Conservation (phyloP, 2,888 invertebrate species). For the Xestia c-nigrum region DNA sequence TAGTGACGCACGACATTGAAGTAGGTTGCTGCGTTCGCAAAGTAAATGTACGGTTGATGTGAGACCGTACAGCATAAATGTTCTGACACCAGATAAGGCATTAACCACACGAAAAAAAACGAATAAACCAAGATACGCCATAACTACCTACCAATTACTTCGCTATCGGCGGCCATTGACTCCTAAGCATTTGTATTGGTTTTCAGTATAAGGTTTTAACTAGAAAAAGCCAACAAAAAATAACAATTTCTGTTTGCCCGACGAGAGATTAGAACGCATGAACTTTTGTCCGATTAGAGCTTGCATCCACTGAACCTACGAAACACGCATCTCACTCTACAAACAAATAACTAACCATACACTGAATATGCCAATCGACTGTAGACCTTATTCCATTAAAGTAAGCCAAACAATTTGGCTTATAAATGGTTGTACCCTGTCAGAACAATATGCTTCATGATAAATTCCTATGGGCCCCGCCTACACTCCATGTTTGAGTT, state of each 20-base stretch:
- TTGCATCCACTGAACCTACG: not conserved
- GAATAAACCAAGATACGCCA: not conserved
- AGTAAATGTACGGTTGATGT: no score
- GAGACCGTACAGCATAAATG: no score
- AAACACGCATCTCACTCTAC: not conserved
- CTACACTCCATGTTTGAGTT: constrained; percentile 66
- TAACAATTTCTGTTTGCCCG: not conserved
- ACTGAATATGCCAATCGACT: constrained; percentile 47
- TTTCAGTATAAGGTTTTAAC: not conserved
- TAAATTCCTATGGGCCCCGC: constrained; percentile 84
- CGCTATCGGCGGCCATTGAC: not conserved
- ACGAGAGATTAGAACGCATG: not conserved
- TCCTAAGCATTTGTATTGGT: not conserved
- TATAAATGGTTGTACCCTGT: constrained; percentile 72
- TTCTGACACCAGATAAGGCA: no score
- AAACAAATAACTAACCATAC: not conserved
- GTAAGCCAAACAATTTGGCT: constrained; percentile 62
- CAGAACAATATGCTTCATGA: constrained; percentile 84
- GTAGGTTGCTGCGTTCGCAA: no score
- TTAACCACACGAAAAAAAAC: no score
- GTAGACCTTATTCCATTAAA: constrained; percentile 56
- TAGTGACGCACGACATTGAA: no score
- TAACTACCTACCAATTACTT: not conserved
- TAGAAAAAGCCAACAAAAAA: not conserved
- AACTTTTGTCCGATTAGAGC: not conserved